phyloP scores from a whole-genome alignment of 2,113 vertebrate species.

The Sinocyclocheilus anophthalmus region DNA sequence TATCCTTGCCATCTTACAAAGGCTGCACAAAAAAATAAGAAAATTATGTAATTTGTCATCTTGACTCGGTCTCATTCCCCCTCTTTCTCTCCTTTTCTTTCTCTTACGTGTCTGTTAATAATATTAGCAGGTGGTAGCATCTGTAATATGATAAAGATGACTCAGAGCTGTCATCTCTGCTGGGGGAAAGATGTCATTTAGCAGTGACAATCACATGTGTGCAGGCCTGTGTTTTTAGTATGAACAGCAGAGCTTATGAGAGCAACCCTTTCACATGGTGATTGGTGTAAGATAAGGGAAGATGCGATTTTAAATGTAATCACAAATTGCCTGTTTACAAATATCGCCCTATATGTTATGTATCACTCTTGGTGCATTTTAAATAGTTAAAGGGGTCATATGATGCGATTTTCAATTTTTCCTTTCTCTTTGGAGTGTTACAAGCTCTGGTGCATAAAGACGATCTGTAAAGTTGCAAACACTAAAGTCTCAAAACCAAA shows the following conservation, averaged over 20 bases:
- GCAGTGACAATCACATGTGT: background rate
- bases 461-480: no score
- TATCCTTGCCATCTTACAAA: background rate
- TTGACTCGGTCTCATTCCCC: background rate
- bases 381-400: no score
- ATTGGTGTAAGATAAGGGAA: background rate
- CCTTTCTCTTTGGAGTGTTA: no score
- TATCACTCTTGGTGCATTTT: background rate
- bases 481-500: no score
- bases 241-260: background rate
- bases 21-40: background rate
- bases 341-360: background rate
- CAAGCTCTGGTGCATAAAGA: no score
- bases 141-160: background rate
- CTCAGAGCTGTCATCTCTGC: background rate
- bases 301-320: background rate
- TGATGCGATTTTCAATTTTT: no score
- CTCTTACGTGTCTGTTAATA: background rate
- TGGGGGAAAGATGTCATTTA: background rate
- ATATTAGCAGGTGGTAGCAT: conserved; percentile 4
- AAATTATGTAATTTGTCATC: background rate
- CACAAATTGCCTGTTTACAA: background rate
- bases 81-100: background rate
- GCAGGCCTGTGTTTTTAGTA: background rate
- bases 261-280: background rate